Base-by-base conservation (phyloP, 2,888 invertebrate species). In the Iphiclides podalirius region DNA sequence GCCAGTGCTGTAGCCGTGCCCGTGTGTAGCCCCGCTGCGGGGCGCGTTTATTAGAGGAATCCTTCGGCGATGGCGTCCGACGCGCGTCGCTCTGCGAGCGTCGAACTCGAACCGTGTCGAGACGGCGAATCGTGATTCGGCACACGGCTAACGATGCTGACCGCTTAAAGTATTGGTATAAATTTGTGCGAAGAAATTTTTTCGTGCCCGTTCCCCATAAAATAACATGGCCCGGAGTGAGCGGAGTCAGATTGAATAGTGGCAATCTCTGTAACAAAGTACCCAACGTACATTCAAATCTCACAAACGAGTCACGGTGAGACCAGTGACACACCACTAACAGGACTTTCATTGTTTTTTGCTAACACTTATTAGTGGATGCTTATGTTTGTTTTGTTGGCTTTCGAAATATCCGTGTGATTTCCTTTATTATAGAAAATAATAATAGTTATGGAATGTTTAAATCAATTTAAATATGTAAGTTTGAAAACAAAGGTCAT, bases 341-440 rank as follows among this genome's bases (percentile, higher is more conserved):
- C 64, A 67, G 74, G 70, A 78, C 71, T 67, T 66, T 69, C 66
- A 61, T 75, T 72, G 75, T 75, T 79, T 76, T 73, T 72, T 68
- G 80, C 79, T 80, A 75, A 81, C 81, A 76, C 75, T 76, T 73
- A 71, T 71, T 79, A 78, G 82, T 78, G 82, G 74, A 81, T 68
- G 85, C 84, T 84, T 83, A 68, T 70, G 81, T 83, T 81, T 80
- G 79, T 84, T 85, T 81, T 78, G 82, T 85, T 84, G 79, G 81
- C 85, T 86, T 85, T 79, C 79, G 62, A 84, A 85, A 80, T 83
- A 83, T 84, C 80, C 68, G 87, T 84, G 87, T 86, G 86, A 75
- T 81, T 85, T 82, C 70, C 68, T 82, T 83, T 78, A 70, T 71
- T 60, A 71, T 80, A 82, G 79, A 71, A 70, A 72, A 57, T 61